These are phyloP conservation scores for Hydrotaea diabolus DNA, from an alignment of 2,888 invertebrate genomes.

Conservation along the genomic window DNA sequence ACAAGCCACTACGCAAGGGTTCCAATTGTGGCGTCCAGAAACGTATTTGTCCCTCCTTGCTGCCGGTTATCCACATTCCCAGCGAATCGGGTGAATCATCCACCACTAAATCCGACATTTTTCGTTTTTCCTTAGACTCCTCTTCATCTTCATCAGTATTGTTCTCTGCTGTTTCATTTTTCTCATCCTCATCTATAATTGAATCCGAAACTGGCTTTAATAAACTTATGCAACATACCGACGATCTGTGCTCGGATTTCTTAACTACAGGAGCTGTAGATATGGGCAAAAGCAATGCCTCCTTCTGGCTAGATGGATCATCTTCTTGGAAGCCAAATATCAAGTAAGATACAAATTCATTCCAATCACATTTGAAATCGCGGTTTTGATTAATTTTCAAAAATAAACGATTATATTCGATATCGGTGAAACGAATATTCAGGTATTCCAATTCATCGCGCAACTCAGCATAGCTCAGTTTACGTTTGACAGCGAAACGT, in stretches of 20 bases:
- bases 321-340: constrained; percentile 87
- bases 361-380: constrained; percentile 85
- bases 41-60: constrained; percentile 89
- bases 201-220: constrained; percentile 69
- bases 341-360: constrained; percentile 89
- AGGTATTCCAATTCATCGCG: constrained; percentile 71
- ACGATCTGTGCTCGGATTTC: constrained; percentile 86
- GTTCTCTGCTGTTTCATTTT: not conserved
- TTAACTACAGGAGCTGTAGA: constrained; percentile 83
- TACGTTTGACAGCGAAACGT: constrained; percentile 70
- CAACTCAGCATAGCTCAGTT: constrained; percentile 73
- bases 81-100: constrained; percentile 81
- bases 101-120: constrained; percentile 67
- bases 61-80: constrained; percentile 88
- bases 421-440: constrained; percentile 79
- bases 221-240: constrained; percentile 83
- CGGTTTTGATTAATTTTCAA: constrained; percentile 84
- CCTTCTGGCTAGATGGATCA: constrained; percentile 84
- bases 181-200: constrained; percentile 71
- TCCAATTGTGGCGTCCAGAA: constrained; percentile 89
- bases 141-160: constrained; percentile 78
- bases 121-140: constrained; percentile 70
- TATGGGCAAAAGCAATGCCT: constrained; percentile 85
- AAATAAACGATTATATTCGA: constrained; percentile 84
- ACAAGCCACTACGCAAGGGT: constrained; percentile 84